These are phyloP conservation scores for Tricholaema leucomelas DNA, from an alignment of 2,113 vertebrate species.

Conservation along the genomic window DNA sequence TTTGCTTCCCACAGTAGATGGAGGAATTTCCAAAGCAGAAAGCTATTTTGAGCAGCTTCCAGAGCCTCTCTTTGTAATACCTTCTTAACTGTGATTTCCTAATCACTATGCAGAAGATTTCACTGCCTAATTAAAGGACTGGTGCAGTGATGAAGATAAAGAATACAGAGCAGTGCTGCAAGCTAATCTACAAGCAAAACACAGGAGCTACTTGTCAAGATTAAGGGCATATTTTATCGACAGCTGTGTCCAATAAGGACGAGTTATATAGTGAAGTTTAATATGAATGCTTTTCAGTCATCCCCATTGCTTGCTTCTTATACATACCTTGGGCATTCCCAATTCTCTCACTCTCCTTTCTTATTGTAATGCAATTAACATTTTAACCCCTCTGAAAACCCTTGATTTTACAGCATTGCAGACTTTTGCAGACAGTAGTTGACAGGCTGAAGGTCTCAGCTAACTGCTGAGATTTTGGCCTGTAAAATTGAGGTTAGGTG, in stretches of 20 bases:
- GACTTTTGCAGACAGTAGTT: not conserved
- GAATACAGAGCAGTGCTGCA: slow-evolving; percentile 77
- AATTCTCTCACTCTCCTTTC: slow-evolving; percentile 31
- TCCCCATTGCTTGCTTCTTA: slow-evolving; percentile 13
- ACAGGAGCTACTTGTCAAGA: slow-evolving; percentile 77
- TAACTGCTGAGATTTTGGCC: not conserved
- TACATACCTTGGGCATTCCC: slow-evolving; percentile 12
- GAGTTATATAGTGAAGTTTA: slow-evolving; percentile 74
- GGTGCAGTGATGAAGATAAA: slow-evolving; percentile 80
- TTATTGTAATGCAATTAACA: slow-evolving; percentile 58
- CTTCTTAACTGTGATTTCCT: slow-evolving; percentile 78
- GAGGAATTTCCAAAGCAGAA: slow-evolving; percentile 67
- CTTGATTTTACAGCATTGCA: not conserved
- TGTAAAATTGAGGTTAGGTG: not conserved
- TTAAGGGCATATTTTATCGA: slow-evolving; percentile 78
- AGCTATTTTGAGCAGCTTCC: slow-evolving; percentile 72
- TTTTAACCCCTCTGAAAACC: slow-evolving; percentile 24
- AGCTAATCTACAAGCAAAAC: slow-evolving; percentile 80
- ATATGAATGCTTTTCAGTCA: slow-evolving; percentile 67
- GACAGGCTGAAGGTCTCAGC: not conserved
- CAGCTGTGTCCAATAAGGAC: slow-evolving; percentile 80
- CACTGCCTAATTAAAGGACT: slow-evolving; percentile 77
- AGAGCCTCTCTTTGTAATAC: slow-evolving; percentile 74
- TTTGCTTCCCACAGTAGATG: slow-evolving; percentile 46
- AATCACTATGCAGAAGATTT: slow-evolving; percentile 81